Evolutionary conservation across 2,797 vertebrate genomes (phyloP).

Genomic region (Pipistrellus pipistrellus): DNA sequence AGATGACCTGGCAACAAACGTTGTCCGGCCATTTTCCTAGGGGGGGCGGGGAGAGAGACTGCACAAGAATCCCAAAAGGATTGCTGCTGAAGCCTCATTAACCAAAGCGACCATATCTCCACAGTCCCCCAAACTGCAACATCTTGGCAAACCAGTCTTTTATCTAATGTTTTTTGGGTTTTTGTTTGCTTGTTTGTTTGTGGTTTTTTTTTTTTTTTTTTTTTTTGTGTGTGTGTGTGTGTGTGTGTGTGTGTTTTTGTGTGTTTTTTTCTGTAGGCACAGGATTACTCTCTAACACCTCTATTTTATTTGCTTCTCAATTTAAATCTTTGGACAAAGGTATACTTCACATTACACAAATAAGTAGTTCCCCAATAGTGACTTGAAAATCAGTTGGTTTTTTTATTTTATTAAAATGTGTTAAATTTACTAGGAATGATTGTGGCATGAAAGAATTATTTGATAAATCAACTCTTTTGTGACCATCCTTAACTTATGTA

Average conservation of each 20-base stretch:
- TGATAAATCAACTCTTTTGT: not conserved
- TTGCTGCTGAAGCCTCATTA: not conserved
- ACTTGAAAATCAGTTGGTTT: not conserved
- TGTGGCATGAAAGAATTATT: not conserved
- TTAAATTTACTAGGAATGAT: not conserved
- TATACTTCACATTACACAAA: not conserved
- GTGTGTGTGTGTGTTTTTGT: too few relatives aligned
- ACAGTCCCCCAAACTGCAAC: not conserved
- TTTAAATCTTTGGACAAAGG: not conserved
- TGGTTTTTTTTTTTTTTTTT: too few relatives aligned
- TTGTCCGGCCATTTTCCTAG: not conserved
- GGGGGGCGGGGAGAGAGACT: not conserved
- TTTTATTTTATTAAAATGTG: not conserved
- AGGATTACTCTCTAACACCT: not conserved
- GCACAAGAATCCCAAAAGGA: slow-evolving; percentile 24
- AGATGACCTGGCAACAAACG: not conserved
- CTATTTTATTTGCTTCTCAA: slow-evolving; percentile 13
- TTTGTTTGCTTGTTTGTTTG: too few relatives aligned
- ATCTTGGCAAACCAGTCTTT: not conserved
- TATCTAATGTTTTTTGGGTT: not conserved
- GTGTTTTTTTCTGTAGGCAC: too few relatives aligned
- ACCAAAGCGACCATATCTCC: slow-evolving; percentile 24
- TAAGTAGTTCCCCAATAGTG: not conserved
- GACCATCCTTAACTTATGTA: not conserved
- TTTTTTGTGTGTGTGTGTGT: too few relatives aligned